phyloP scores from a whole-genome alignment of 2,797 vertebrate genomes.

The Rhodeus uyekii region DNA sequence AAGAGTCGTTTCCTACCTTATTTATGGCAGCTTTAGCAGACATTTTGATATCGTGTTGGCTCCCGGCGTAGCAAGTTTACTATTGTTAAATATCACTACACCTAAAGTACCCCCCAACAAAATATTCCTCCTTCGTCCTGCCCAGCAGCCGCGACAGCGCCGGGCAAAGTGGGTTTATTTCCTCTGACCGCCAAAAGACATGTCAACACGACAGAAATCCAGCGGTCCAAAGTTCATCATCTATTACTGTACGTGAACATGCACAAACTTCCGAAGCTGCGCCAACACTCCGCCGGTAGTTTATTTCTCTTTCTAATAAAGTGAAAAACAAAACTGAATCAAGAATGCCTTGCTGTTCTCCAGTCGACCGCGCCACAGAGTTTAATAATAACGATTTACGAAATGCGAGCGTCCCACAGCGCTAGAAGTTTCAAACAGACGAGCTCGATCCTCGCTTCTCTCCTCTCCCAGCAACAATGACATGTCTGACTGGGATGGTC shows the following conservation, averaged over 20 bases:
- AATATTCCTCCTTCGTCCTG: conserved; percentile 56
- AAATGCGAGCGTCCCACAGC: not conserved
- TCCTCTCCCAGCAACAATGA: conserved; percentile 72
- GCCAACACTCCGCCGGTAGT: not conserved
- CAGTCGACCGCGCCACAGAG: not conserved
- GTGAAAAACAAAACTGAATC: not conserved
- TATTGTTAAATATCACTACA: conserved; percentile 54
- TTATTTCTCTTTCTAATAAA: not conserved
- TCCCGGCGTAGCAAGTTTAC: conserved; percentile 52
- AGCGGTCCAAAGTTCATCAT: conserved; percentile 82
- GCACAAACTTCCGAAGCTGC: conserved; percentile 57
- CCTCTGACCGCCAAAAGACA: conserved; percentile 73
- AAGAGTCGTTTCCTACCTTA: conserved; percentile 81
- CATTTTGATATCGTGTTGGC: conserved; percentile 82
- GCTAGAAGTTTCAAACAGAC: conserved; percentile 34
- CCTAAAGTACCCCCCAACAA: conserved; percentile 59
- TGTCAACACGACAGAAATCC: conserved; percentile 71
- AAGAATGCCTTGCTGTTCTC: not conserved
- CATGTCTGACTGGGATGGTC: conserved; percentile 74
- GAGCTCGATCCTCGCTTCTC: conserved; percentile 42
- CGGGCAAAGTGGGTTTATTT: conserved; percentile 77
- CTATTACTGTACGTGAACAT: conserved; percentile 36
- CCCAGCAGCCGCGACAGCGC: conserved; percentile 81
- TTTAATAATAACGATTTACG: not conserved
- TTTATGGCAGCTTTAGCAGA: conserved; percentile 84